Percentiles rank a stretch among this genome's conserved stretches.
Conservation (phyloP, 2,113 vertebrate genomes). For the Pandion haliaetus region DNA sequence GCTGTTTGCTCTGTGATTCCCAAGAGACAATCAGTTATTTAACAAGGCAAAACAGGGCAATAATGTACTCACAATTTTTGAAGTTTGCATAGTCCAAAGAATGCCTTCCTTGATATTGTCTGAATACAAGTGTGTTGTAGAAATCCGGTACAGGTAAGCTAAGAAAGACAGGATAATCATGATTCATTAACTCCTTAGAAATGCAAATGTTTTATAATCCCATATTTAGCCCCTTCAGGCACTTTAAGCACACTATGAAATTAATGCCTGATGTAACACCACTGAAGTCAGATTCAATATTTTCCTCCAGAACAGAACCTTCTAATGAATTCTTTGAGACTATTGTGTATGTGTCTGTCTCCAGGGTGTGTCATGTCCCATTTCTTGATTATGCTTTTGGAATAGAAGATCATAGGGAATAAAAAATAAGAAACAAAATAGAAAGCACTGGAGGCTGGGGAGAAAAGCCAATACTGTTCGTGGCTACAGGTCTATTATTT, state of each 20-base stretch:
- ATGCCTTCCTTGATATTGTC: conserved; percentile 72
- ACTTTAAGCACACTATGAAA: not conserved
- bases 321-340: not conserved
- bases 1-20: not conserved
- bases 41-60: not conserved
- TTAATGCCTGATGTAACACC: not conserved
- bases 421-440: not conserved
- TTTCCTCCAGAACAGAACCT: not conserved
- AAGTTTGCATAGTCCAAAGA: conserved; percentile 75
- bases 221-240: not conserved
- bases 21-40: not conserved
- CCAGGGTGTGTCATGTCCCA: not conserved
- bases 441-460: not conserved
- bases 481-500: not conserved
- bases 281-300: not conserved
- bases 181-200: not conserved
- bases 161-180: not conserved
- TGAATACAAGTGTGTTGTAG: conserved; percentile 81
- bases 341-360: not conserved
- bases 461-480: not conserved
- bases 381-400: not conserved
- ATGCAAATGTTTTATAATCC: not conserved
- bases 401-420: not conserved
- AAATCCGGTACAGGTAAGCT: conserved; percentile 58
- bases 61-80: conserved; percentile 76